phyloP scores from a whole-genome alignment of 2,888 invertebrate species.

The Drosophila affinis region DNA sequence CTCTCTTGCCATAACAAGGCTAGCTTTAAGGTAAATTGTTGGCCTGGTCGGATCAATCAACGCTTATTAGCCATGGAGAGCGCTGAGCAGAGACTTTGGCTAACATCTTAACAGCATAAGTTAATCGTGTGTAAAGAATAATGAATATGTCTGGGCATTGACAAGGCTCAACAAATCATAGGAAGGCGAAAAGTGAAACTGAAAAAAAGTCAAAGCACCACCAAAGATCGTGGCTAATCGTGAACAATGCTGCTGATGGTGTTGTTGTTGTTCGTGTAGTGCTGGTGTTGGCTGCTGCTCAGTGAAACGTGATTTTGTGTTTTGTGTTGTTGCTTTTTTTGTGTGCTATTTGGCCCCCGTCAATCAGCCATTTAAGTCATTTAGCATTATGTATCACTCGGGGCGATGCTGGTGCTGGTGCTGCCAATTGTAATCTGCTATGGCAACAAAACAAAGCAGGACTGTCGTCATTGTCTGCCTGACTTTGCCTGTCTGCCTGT shows the following conservation, averaged over 20 bases:
- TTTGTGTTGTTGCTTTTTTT: conserved; percentile 6
- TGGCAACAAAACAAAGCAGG: conserved; percentile 38
- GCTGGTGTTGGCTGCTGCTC: conserved; percentile 50
- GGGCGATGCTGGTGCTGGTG: conserved; percentile 16
- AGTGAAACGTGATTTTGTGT: conserved; percentile 70
- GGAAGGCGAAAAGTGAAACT: conserved; percentile 56
- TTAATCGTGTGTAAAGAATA: conserved; percentile 73
- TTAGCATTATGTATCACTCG: conserved; percentile 70
- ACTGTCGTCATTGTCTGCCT: conserved; percentile 59
- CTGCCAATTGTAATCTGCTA: conserved; percentile 69
- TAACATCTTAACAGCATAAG: conserved; percentile 51
- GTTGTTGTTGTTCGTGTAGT: conserved; percentile 22
- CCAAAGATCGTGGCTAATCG: conserved; percentile 61
- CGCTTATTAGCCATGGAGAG: conserved; percentile 41
- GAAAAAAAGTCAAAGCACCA: conserved; percentile 65
- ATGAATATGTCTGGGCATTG: conserved; percentile 66
- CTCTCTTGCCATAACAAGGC: conserved; percentile 26
- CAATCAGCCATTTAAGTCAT: conserved; percentile 68
- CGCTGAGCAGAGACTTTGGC: conserved; percentile 13
- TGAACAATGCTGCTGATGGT: conserved; percentile 58
- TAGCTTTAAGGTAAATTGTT: conserved; percentile 24
- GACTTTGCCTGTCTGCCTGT: neutral
- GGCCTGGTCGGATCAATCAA: conserved; percentile 33
- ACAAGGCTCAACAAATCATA: conserved; percentile 76
- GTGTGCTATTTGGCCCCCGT: conserved; percentile 50